phyloP scores from a whole-genome alignment of 2,113 vertebrate genomes.

The Silurus glanis region DNA sequence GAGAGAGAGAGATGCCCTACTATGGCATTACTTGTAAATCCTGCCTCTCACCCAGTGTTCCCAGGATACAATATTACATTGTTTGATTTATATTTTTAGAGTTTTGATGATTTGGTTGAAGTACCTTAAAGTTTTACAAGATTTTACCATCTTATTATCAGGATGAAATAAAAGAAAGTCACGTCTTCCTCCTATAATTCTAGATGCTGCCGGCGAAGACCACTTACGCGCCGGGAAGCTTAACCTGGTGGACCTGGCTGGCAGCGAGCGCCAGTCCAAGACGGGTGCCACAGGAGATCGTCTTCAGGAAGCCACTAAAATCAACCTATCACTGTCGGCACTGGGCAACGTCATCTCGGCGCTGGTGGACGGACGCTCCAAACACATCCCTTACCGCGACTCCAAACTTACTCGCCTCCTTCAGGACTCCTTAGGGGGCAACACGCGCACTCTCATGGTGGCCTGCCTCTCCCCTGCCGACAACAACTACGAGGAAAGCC shows the following conservation, averaged over 20 bases:
- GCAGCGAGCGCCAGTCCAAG: conserved; percentile 89
- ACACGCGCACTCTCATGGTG: conserved; percentile 87
- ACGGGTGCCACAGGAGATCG: conserved; percentile 81
- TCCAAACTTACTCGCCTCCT: conserved; percentile 89
- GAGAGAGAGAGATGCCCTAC: not conserved
- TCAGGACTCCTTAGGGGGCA: conserved; percentile 89
- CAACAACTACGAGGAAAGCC: conserved; percentile 84
- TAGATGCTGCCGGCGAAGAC: conserved; percentile 79
- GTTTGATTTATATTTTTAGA: not conserved
- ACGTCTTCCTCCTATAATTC: not conserved
- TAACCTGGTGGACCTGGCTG: conserved; percentile 87
- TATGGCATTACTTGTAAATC: not conserved
- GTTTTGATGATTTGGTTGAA: not conserved
- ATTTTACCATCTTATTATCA: not conserved
- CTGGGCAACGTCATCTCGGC: conserved; percentile 88
- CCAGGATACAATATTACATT: not conserved
- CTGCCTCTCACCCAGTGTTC: not conserved
- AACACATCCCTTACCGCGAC: conserved; percentile 84
- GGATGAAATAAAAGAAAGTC: not conserved
- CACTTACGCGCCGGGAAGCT: conserved; percentile 85
- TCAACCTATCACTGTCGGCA: conserved; percentile 87
- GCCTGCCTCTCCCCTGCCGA: conserved; percentile 84
- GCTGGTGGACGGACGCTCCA: conserved; percentile 81
- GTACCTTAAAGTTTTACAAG: not conserved
- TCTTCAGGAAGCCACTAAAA: conserved; percentile 87